These are phyloP conservation scores for Salminus brasiliensis DNA, from an alignment of 2,113 vertebrate genomes.

Conservation along the genomic window DNA sequence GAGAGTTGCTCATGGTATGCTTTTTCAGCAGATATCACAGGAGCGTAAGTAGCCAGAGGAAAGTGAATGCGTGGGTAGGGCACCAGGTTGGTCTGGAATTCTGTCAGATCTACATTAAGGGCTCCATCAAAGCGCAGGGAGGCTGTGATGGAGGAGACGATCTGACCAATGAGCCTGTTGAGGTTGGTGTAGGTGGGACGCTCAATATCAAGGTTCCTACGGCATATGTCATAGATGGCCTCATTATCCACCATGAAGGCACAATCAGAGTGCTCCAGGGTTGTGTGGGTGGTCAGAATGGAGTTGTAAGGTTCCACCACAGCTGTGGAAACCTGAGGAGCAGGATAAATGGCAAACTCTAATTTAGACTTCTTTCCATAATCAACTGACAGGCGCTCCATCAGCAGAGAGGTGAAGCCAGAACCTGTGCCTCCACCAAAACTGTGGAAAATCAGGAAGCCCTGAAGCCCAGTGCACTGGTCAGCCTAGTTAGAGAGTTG, in stretches of 20 bases:
- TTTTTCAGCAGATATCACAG: background rate
- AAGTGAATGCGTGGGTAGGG: slow-evolving; percentile 64
- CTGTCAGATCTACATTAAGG: slow-evolving; percentile 73
- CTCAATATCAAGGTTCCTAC: slow-evolving; percentile 65
- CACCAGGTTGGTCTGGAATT: slow-evolving; percentile 80
- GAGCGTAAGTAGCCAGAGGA: background rate
- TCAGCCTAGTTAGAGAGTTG: slow-evolving; percentile 68
- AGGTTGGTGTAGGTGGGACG: slow-evolving; percentile 64
- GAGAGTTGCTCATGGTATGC: slow-evolving; percentile 80
- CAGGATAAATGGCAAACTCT: slow-evolving; percentile 62
- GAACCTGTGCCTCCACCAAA: slow-evolving; percentile 77
- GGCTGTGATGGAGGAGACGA: slow-evolving; percentile 75
- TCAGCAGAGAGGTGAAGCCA: slow-evolving; percentile 77
- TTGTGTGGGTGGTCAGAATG: slow-evolving; percentile 82
- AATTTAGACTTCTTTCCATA: slow-evolving; percentile 77
- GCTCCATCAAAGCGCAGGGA: slow-evolving; percentile 76
- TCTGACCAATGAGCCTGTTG: slow-evolving; percentile 44
- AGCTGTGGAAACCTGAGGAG: slow-evolving; percentile 77
- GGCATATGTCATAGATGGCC: slow-evolving; percentile 41
- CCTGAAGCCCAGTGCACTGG: slow-evolving; percentile 78
- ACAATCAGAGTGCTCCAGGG: slow-evolving; percentile 80
- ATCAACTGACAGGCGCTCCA: slow-evolving; percentile 78
- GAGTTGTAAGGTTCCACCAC: slow-evolving; percentile 89
- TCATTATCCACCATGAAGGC: slow-evolving; percentile 80
- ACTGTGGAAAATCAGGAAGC: slow-evolving; percentile 77